Evolutionary conservation across 30 jellyfish, hydroid and myxozoan species (phyloP).

Genomic region (Aurelia sp.): DNA sequence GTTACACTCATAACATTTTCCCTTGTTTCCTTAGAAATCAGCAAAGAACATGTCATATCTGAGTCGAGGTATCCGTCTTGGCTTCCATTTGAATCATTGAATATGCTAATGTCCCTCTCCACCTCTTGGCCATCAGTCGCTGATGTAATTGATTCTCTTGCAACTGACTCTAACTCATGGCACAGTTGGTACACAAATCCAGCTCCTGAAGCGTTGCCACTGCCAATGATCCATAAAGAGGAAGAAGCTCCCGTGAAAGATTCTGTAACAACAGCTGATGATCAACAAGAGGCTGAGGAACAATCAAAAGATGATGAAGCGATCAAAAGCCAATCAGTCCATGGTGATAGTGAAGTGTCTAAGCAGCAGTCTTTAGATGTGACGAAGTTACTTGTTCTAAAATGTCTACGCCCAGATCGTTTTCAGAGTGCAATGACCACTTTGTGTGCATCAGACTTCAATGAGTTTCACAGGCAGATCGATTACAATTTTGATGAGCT

Average conservation of each 20-base stretch:
- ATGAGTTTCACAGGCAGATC: not conserved
- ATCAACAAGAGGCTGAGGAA: not conserved
- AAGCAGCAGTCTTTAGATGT: not conserved
- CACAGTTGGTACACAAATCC: slow-evolving; percentile 43
- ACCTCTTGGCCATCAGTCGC: slow-evolving; percentile 8
- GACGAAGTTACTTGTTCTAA: slow-evolving; percentile 30
- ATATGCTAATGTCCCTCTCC: slow-evolving; percentile 7
- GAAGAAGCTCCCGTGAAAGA: not conserved
- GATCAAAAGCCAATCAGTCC: not conserved
- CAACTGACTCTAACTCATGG: slow-evolving; percentile 26
- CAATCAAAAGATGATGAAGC: not conserved
- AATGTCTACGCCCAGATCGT: slow-evolving; percentile 84
- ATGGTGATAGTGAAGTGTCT: not conserved
- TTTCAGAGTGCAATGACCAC: slow-evolving; percentile 44
- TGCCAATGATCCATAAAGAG: slow-evolving; percentile 18
- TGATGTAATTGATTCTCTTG: slow-evolving; percentile 10
- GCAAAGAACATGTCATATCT: too few relatives aligned
- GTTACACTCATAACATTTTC: too few relatives aligned
- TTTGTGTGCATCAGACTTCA: slow-evolving; percentile 14
- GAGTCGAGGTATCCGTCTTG: slow-evolving; percentile 4
- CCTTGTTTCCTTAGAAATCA: too few relatives aligned
- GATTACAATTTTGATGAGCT: slow-evolving; percentile 27
- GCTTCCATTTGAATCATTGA: slow-evolving; percentile 19
- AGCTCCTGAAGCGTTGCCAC: slow-evolving; percentile 46
- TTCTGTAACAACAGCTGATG: not conserved